Conservation (phyloP, 1,140 invertebrate genomes). For the Platyscapa corneri region DNA sequence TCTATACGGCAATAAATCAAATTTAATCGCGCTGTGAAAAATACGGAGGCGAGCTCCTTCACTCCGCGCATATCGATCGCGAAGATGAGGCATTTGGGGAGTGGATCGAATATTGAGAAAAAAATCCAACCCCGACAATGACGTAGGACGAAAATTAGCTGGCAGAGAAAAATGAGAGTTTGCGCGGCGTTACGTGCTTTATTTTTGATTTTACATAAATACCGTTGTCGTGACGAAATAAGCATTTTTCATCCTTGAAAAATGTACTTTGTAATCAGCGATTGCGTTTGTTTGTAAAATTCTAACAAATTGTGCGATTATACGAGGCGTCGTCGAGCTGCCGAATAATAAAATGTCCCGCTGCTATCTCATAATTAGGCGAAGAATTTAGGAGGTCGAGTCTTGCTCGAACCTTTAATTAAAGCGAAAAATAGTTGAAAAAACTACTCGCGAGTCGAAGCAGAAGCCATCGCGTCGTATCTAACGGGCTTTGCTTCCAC, state of each 20-base stretch:
- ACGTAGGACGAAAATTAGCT: conserved; percentile 46
- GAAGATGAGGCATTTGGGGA: conserved; percentile 30
- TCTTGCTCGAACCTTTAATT: too few relatives aligned
- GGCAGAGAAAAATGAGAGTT: conserved; percentile 34
- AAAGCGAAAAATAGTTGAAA: too few relatives aligned
- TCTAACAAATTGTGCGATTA: not conserved
- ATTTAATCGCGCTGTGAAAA: conserved; percentile 59
- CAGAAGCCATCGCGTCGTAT: too few relatives aligned
- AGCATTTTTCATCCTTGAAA: conserved; percentile 26
- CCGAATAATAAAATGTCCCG: not conserved
- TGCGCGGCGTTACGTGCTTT: not conserved
- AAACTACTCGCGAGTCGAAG: too few relatives aligned
- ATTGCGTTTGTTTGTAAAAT: not conserved
- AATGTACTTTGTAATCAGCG: conserved; percentile 34
- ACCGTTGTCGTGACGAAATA: conserved; percentile 22
- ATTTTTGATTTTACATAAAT: conserved; percentile 42
- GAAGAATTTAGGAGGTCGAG: not conserved
- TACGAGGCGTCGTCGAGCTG: not conserved
- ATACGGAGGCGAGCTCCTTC: conserved; percentile 42
- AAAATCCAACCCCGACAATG: conserved; percentile 34
- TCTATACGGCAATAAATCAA: conserved; percentile 65
- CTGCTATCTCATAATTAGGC: not conserved
- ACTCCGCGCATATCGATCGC: conserved; percentile 39
- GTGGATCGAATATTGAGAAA: conserved; percentile 41
- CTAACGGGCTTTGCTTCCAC: not conserved